Percentiles rank a stretch among this genome's conserved stretches.
phyloP scores from a whole-genome alignment of 2,797 vertebrate genomes.

The Poeciliopsis gracilis region DNA sequence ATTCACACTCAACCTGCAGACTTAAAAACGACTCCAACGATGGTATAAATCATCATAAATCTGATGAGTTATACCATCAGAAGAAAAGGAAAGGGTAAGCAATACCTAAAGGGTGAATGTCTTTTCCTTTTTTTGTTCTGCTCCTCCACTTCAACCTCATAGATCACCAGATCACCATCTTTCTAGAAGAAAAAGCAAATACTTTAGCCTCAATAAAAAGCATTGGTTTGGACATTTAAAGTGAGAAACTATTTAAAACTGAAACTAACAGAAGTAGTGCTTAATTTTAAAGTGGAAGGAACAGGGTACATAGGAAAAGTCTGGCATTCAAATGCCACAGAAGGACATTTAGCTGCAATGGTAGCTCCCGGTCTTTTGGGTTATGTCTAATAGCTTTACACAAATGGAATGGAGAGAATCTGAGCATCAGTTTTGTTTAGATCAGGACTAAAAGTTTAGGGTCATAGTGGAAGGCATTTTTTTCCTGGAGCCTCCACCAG shows the following conservation, averaged over 20 bases:
- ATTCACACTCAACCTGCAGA: conserved; percentile 75
- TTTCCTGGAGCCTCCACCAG: too few relatives aligned
- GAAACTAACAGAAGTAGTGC: background rate
- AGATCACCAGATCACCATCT: conserved; percentile 50
- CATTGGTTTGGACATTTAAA: background rate
- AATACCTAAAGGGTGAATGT: conserved; percentile 57
- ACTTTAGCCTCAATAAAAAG: background rate
- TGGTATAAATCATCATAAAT: too few relatives aligned
- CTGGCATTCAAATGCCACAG: background rate
- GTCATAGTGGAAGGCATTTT: background rate
- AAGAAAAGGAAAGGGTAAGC: background rate
- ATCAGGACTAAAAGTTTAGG: background rate
- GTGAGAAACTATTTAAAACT: background rate
- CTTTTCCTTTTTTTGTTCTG: conserved; percentile 3
- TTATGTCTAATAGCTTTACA: background rate
- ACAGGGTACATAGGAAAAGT: background rate
- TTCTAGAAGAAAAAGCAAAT: conserved; percentile 33
- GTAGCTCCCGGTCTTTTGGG: background rate
- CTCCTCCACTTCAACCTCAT: conserved; percentile 70
- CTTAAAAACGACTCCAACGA: conserved; percentile 38
- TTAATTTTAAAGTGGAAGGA: background rate
- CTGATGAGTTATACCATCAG: background rate
- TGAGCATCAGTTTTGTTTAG: background rate
- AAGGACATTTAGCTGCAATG: background rate
- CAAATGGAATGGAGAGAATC: background rate